Conservation (phyloP, 2,888 invertebrate genomes). For the Cantharis lateralis region DNA sequence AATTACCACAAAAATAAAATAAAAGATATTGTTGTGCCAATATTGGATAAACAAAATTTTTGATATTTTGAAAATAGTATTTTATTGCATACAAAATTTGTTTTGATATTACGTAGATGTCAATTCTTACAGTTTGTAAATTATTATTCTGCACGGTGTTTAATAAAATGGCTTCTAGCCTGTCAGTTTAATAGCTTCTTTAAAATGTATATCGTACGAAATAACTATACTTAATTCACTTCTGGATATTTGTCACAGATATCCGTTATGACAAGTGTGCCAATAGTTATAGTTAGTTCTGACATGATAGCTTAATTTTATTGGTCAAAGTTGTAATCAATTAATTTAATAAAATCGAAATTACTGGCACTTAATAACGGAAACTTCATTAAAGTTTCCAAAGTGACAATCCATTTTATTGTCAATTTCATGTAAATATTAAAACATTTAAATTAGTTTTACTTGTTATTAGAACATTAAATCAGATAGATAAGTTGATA, state of each 20-base stretch:
- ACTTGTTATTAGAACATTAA: background rate
- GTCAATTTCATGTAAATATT: background rate
- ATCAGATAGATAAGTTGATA: constrained; percentile 12
- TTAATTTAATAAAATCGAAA: background rate
- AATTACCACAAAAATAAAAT: background rate
- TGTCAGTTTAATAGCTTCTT: background rate
- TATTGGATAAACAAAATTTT: background rate
- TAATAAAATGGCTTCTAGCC: background rate
- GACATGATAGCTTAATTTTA: background rate
- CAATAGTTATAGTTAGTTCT: background rate
- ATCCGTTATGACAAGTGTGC: background rate
- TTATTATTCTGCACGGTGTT: background rate
- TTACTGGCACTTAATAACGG: too few relatives aligned
- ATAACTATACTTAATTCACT: background rate
- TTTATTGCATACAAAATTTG: background rate
- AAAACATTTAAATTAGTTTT: constrained; percentile 5
- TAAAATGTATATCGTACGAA: background rate
- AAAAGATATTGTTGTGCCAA: background rate
- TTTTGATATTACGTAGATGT: background rate
- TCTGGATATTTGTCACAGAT: background rate
- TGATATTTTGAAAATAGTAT: background rate
- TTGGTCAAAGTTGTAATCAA: background rate
- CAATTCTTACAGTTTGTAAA: background rate
- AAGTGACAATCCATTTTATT: background rate
- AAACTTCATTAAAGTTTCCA: background rate